Conservation (phyloP, 64 coral and sea anemone species). For the Catalaphyllia jardinei region DNA sequence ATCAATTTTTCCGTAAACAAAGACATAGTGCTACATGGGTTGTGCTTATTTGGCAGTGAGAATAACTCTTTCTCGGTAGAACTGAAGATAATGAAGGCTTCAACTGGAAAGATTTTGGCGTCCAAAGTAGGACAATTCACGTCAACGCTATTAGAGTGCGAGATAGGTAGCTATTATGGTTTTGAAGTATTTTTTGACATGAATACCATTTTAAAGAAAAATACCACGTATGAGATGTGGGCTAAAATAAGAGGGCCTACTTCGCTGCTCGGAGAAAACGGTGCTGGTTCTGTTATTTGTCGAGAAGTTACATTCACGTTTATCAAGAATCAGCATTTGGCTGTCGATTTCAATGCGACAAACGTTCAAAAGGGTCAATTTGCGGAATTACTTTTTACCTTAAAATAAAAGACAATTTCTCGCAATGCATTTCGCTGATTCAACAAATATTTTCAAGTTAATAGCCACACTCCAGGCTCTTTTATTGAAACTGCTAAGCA, state of each 20-base stretch:
- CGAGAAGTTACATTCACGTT: constrained; percentile 1
- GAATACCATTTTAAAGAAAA: not conserved
- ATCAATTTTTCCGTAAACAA: not conserved
- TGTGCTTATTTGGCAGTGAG: not conserved
- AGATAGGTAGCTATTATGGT: not conserved
- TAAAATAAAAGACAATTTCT: not conserved
- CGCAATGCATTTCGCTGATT: too few species aligned
- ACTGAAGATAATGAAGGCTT: not conserved
- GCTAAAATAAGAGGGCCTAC: not conserved
- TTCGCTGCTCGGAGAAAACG: not conserved
- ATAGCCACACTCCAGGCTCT: too few species aligned
- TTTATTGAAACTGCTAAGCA: too few species aligned
- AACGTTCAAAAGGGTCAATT: not conserved
- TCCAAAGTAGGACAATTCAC: not conserved
- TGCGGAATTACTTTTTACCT: not conserved
- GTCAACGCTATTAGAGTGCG: not conserved
- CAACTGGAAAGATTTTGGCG: too few species aligned
- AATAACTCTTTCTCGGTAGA: not conserved
- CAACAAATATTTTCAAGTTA: too few species aligned
- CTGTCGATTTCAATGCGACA: not conserved
- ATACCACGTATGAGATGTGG: not conserved
- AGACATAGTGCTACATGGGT: not conserved
- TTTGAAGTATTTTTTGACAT: constrained; percentile 6
- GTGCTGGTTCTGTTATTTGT: not conserved
- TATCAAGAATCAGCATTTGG: not conserved